These are phyloP conservation scores for Lepidurus couesii DNA, from an alignment of 1,140 invertebrate species.

Conservation along the genomic window DNA sequence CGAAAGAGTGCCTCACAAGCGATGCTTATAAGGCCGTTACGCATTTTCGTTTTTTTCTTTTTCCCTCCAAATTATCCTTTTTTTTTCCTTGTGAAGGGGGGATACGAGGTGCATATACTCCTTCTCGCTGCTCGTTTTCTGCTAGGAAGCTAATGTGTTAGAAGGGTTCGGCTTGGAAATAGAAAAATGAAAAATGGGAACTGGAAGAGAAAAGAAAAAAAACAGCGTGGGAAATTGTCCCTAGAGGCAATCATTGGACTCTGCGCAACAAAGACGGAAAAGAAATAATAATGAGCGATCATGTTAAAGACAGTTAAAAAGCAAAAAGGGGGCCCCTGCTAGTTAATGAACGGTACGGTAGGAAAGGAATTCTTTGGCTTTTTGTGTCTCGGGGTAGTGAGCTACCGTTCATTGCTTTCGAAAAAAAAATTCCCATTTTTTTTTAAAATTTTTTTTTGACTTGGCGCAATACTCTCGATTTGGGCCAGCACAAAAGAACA, in stretches of 20 bases:
- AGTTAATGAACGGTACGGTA: constrained; percentile 3
- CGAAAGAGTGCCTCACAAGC: background rate
- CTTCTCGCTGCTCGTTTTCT: background rate
- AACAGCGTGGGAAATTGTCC: constrained; percentile 10
- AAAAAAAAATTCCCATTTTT: background rate
- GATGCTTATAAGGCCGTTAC: constrained; percentile 18
- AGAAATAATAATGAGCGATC: constrained; percentile 19
- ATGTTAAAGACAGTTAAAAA: constrained; percentile 1
- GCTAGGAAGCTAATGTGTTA: background rate
- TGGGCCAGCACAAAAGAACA: too few relatives aligned
- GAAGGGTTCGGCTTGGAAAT: background rate
- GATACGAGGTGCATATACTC: background rate
- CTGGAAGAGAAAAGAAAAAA: background rate
- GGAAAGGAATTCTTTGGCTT: background rate
- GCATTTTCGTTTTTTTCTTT: background rate
- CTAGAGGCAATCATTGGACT: constrained; percentile 13
- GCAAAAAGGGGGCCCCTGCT: background rate
- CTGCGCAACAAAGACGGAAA: background rate
- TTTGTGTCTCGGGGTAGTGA: too few relatives aligned
- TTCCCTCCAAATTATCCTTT: background rate
- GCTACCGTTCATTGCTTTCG: too few relatives aligned
- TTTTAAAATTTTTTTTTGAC: too few relatives aligned
- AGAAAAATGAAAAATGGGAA: background rate
- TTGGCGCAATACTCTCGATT: too few relatives aligned
- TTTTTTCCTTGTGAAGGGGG: background rate